Evolutionary conservation across 2,888 invertebrate genomes (phyloP), one percentile per base, ranked within the genome.

Genomic region (Schizotus pectinicornis): DNA sequence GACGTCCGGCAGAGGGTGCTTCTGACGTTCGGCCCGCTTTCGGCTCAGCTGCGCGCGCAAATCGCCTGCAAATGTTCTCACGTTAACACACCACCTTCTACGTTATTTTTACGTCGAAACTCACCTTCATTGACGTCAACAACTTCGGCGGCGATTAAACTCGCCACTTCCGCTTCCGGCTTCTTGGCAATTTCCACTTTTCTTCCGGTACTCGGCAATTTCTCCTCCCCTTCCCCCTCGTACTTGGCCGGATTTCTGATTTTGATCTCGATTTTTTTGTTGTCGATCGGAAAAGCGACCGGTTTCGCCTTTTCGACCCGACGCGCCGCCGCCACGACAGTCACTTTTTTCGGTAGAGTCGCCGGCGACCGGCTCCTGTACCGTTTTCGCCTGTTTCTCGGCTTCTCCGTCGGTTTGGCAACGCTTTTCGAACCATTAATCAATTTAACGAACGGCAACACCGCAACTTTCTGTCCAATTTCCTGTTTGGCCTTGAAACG

Each of bases 31-130:
- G 0, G 84, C 84, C 35, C 84, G 75, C 62, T 83, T 81, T 61
- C 83, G 78, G 64, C 83, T 84, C 12, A 84, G 67, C 64, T 84
- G 84, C 1, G 83, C 79, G 43, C 84, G 75, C 22, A 84, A 72
- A 71, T 84, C 84, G 32, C 81, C 81, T 69, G 63, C 62, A 73
- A 63, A 49, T 46, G 58, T 52, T 56, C n/a, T 3, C 9, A 31
- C 13, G 8, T 36, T 12, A 32, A 35, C 22, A 33, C 2, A 22
- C 5, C 46, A 38, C 46, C 45, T 43, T 43, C 43, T n/a, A n/a
- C 12, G 35, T 31, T 35, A 22, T 35, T n/a, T 32, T 33, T 47
- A 35, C 8, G 22, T 43, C 5, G 9, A 14, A 56, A 39, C 61
- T 66, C 47, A 72, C 70, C 69, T 52, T 68, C 67, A 56, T 59